phyloP scores from a whole-genome alignment of 2,888 invertebrate genomes.

The Melanchra persicariae region DNA sequence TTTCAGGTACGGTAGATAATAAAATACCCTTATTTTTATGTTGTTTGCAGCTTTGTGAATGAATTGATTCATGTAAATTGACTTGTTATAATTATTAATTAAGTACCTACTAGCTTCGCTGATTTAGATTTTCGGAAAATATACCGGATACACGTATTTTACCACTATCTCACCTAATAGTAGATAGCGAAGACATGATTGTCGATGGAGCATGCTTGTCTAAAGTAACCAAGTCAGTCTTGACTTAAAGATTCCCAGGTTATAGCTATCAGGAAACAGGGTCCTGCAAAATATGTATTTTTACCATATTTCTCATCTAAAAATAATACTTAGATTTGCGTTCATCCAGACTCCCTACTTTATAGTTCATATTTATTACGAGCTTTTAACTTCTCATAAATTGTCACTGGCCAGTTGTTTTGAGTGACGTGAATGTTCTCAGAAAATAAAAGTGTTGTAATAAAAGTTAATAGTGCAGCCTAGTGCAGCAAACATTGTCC shows the following conservation, averaged over 20 bases:
- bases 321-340: neutral
- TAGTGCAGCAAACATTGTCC: conserved; percentile 25
- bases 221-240: too few relatives aligned
- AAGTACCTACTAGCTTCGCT: too few relatives aligned
- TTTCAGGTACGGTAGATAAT: neutral
- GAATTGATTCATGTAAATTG: too few relatives aligned
- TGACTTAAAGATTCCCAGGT: too few relatives aligned
- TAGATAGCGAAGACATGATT: too few relatives aligned
- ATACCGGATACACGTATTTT: too few relatives aligned
- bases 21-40: neutral
- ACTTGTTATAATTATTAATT: too few relatives aligned
- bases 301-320: neutral
- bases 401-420: conserved; percentile 23
- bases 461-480: conserved; percentile 38
- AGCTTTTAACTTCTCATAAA: conserved; percentile 21
- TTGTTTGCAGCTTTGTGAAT: neutral
- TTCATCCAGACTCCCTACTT: neutral
- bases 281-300: too few relatives aligned
- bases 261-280: too few relatives aligned
- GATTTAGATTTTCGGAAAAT: too few relatives aligned
- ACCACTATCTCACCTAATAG: too few relatives aligned
- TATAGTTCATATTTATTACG: neutral
- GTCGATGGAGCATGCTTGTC: too few relatives aligned
- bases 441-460: conserved; percentile 4
- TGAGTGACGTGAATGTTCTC: conserved; percentile 20